Conservation (phyloP, 2,797 vertebrate species). For the Garrulus glandarius region DNA sequence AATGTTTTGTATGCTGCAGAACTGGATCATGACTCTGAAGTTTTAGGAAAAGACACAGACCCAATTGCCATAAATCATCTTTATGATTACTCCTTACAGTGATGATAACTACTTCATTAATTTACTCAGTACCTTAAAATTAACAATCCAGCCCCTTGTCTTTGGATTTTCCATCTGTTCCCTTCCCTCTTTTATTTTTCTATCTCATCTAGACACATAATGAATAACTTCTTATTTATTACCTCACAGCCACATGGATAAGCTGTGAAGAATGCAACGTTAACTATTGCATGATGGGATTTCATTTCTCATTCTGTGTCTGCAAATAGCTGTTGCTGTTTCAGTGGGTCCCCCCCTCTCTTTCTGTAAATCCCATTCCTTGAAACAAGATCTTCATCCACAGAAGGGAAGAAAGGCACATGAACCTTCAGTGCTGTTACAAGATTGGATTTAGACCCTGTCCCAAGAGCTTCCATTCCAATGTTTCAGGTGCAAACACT, state of each 20-base stretch:
- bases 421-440: background rate
- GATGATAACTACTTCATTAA: background rate
- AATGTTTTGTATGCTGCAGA: background rate
- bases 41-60: background rate
- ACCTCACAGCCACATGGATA: background rate
- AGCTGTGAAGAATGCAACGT: background rate
- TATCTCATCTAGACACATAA: background rate
- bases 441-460: background rate
- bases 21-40: background rate
- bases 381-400: background rate
- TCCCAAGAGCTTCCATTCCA: background rate
- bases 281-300: background rate
- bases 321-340: background rate
- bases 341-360: background rate
- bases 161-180: background rate
- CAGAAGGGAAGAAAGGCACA: background rate
- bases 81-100: background rate
- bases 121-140: background rate
- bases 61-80: background rate
- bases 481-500: background rate
- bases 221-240: background rate
- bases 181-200: background rate
- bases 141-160: background rate
- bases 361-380: background rate
- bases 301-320: background rate